Base-by-base conservation (phyloP, 2,888 invertebrate species). In the Neelides folsomi region DNA sequence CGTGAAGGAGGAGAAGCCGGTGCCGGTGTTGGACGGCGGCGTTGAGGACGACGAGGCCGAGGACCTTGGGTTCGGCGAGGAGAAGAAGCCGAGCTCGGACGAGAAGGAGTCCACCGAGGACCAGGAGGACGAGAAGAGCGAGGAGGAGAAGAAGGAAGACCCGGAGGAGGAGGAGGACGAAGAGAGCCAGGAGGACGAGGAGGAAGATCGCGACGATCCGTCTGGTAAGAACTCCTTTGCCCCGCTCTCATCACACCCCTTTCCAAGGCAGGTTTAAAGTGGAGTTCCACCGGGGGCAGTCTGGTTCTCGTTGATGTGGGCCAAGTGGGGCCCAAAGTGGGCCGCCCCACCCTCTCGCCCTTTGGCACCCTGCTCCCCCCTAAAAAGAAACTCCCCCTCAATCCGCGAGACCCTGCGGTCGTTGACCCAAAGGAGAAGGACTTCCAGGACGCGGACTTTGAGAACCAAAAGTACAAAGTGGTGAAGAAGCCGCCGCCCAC, bases 21-120 rank as follows among this genome's bases (percentile, higher is more conserved):
- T 64, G 27, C 64, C 62, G 36, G 57, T 57, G 15, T 51, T 64
- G 13, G 60, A 54, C 37, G 64, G 62, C 35, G 60, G 60, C 15
- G 58, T 59, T 43, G 64, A 64, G 49, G 64, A 64, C 52, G 64
- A 64, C 47, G 64, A 64, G 49, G 64, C 64, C 36, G 64, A 64
- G 55, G 64, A 64, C 49, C 56, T 64, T 51, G 64, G 64, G 16
- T 52, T 62, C 34, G 49, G 39, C 46, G 60, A 59, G 51, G 52
- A 58, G 19, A 58, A 59, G 20, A 54, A 60, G 8, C 51, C 58
- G 40, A 62, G 58, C 44, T 62, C 64, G 13, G 60, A 61, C 10
- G 62, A 62, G 52, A 56, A 55, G 39, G 27, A 46, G 8, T 58
- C 58, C 8, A 54, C 52, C 44, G 57, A 59, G 41, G 54, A 27